phyloP scores from a whole-genome alignment of 2,888 invertebrate species.

The Agonopterix arenella region DNA sequence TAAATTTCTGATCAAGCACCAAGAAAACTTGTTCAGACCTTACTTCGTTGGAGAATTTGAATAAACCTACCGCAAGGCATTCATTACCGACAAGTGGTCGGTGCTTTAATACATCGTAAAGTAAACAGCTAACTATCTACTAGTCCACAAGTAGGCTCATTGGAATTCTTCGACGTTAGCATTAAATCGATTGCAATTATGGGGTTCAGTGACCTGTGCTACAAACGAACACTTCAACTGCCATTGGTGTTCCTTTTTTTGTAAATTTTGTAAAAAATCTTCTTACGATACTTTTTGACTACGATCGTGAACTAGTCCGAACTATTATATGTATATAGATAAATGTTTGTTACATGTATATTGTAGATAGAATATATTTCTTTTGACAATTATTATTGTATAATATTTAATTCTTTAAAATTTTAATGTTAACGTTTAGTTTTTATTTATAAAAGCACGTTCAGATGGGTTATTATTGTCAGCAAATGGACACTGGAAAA shows the following conservation, averaged over 20 bases:
- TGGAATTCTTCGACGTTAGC: conserved; percentile 5
- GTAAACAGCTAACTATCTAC: neutral
- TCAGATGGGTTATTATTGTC: no score
- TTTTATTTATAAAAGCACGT: conserved; percentile 49
- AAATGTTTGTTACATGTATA: conserved; percentile 76
- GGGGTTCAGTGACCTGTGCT: conserved; percentile 20
- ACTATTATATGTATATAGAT: conserved; percentile 73
- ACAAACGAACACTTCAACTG: conserved; percentile 30
- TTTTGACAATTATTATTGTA: conserved; percentile 59
- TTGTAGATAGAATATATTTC: conserved; percentile 75
- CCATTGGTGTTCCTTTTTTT: conserved; percentile 44
- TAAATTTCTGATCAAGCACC: neutral
- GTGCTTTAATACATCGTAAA: neutral
- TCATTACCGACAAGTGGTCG: conserved; percentile 2
- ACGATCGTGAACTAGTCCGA: conserved; percentile 72
- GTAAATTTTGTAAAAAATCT: conserved; percentile 60
- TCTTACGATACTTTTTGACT: conserved; percentile 53
- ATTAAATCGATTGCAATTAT: conserved; percentile 7
- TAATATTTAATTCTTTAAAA: conserved; percentile 52
- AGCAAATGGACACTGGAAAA: no score
- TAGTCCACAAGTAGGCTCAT: neutral
- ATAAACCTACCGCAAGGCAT: conserved; percentile 2
- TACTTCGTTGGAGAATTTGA: conserved; percentile 1
- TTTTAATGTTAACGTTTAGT: conserved; percentile 51
- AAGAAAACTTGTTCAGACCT: neutral